These are phyloP conservation scores for Drosophila athabasca DNA, from an alignment of 1,140 invertebrate species.

Conservation along the genomic window DNA sequence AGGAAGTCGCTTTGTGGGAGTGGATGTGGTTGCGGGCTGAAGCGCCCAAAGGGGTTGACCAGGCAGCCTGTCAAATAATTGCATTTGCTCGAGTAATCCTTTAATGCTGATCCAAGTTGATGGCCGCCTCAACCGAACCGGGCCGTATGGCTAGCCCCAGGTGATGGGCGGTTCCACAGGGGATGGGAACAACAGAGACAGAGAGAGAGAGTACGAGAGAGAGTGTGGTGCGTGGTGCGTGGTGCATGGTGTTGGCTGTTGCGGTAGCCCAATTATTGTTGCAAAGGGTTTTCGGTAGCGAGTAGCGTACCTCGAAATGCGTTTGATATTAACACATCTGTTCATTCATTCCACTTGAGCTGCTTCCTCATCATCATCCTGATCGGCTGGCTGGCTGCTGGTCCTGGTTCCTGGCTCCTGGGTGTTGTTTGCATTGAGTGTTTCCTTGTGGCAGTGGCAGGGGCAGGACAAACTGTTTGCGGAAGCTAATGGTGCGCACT, in stretches of 20 bases:
- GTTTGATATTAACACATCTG: conserved; percentile 83
- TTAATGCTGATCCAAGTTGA: conserved; percentile 83
- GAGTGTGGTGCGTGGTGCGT: conserved; percentile 2
- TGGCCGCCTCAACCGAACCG: conserved; percentile 41
- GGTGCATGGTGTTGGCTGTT: conserved; percentile 64
- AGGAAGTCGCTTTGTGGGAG: background rate
- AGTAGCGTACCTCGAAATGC: conserved; percentile 56
- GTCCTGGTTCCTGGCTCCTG: conserved; percentile 6
- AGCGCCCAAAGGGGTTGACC: conserved; percentile 31
- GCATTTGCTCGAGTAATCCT: conserved; percentile 83
- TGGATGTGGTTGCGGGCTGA: background rate
- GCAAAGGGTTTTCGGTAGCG: conserved; percentile 62
- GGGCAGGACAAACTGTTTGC: conserved; percentile 63
- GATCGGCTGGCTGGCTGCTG: conserved; percentile 11
- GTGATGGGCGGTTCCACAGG: conserved; percentile 33
- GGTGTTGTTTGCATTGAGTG: conserved; percentile 57
- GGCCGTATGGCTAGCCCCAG: conserved; percentile 49
- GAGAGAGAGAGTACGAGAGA: conserved; percentile 5
- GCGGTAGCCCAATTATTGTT: conserved; percentile 79
- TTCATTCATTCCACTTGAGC: conserved; percentile 83
- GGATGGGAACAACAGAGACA: conserved; percentile 26
- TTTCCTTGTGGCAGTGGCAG: conserved; percentile 11
- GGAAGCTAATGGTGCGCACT: conserved; percentile 83
- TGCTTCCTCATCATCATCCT: conserved; percentile 42
- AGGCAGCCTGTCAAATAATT: conserved; percentile 76